Conservation (phyloP, 2,888 invertebrate genomes). For the Amiota minor region DNA sequence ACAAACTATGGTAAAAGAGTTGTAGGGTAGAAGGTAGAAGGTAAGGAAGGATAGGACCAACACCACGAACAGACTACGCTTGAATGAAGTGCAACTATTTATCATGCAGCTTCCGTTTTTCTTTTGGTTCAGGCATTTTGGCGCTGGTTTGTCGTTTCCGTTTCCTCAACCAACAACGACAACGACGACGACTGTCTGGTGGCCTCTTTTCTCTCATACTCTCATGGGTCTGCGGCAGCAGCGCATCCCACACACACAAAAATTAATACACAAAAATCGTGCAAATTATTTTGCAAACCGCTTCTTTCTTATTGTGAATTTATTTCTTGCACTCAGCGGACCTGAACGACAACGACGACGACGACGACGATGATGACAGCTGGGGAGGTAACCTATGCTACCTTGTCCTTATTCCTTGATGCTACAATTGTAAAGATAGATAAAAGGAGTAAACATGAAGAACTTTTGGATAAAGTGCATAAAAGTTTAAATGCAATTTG, state of each 20-base stretch:
- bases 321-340: no score
- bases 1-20: background rate
- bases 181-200: background rate
- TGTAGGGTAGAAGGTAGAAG: background rate
- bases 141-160: constrained; percentile 9
- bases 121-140: background rate
- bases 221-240: background rate
- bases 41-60: no score
- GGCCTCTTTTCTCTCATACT: background rate
- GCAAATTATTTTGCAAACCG: constrained; percentile 11
- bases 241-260: constrained; percentile 6
- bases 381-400: no score
- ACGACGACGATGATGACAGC: no score
- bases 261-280: constrained; percentile 22
- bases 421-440: no score
- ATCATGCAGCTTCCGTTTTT: constrained; percentile 17
- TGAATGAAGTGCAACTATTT: constrained; percentile 21
- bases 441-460: no score
- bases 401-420: no score
- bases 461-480: background rate
- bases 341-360: no score
- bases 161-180: background rate
- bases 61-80: background rate
- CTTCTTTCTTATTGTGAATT: background rate
- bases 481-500: constrained; percentile 28